phyloP scores from a whole-genome alignment of 2,888 invertebrate species.

The Macaria liturata region DNA sequence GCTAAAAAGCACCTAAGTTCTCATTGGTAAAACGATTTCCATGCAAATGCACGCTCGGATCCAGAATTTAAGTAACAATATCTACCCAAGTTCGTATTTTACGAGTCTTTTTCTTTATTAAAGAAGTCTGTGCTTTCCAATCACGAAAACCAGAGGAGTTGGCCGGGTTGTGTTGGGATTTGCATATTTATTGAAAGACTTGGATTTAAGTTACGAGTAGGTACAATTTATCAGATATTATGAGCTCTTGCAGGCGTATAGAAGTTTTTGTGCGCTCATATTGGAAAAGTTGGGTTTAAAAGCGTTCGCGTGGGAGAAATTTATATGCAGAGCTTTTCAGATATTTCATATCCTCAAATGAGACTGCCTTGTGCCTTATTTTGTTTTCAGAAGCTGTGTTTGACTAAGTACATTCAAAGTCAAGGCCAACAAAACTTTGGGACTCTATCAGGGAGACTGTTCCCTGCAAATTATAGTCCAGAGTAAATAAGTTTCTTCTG shows the following conservation, averaged over 20 bases:
- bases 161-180: slow-evolving; percentile 10
- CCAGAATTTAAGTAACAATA: slow-evolving; percentile 34
- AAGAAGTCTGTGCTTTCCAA: slow-evolving; percentile 24
- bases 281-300: not conserved
- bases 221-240: not conserved
- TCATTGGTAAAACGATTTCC: slow-evolving; percentile 39
- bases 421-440: too few species aligned
- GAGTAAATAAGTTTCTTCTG: too few species aligned
- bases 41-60: slow-evolving; percentile 34
- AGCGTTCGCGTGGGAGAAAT: too few species aligned
- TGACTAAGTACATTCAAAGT: too few species aligned
- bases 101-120: slow-evolving; percentile 33
- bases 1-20: slow-evolving; percentile 33
- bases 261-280: not conserved
- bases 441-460: too few species aligned
- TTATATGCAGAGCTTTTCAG: too few species aligned
- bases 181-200: slow-evolving; percentile 15
- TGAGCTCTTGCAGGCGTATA: not conserved
- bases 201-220: slow-evolving; percentile 8
- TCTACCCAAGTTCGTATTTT: slow-evolving; percentile 33
- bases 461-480: too few species aligned
- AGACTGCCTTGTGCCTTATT: too few species aligned
- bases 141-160: slow-evolving; percentile 19
- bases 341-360: too few species aligned
- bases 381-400: too few species aligned